These are phyloP conservation scores for Cydia fagiglandana DNA, from an alignment of 1,140 invertebrate genomes.

Conservation along the genomic window DNA sequence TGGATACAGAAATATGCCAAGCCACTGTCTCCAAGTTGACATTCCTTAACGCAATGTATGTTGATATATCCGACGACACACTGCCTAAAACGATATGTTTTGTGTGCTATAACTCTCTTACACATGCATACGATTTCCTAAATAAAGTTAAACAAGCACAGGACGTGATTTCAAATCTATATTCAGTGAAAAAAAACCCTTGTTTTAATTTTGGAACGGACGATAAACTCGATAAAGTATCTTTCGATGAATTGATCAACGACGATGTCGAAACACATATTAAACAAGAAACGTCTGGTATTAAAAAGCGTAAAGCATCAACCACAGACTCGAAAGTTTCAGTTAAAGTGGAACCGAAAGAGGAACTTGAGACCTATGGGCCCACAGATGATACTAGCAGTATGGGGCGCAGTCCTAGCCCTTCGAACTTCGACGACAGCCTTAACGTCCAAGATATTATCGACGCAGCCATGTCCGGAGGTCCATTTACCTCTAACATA, in stretches of 20 bases:
- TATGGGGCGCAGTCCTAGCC: not conserved
- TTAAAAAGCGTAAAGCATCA: not conserved
- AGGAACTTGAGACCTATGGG: conserved; percentile 40
- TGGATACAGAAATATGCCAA: conserved; percentile 47
- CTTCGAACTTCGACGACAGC: conserved; percentile 38
- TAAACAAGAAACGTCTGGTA: conserved; percentile 38
- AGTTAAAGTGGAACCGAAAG: conserved; percentile 59
- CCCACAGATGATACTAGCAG: not conserved
- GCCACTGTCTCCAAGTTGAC: conserved; percentile 54
- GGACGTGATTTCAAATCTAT: conserved; percentile 46
- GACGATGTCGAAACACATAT: conserved; percentile 34
- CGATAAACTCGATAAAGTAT: conserved; percentile 44
- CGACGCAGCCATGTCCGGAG: conserved; percentile 52
- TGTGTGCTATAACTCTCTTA: conserved; percentile 56
- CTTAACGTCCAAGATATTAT: conserved; percentile 58
- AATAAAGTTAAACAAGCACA: conserved; percentile 57
- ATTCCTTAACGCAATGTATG: conserved; percentile 57
- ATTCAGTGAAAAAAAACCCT: conserved; percentile 35
- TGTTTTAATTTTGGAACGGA: conserved; percentile 47
- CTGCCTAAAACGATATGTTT: conserved; percentile 67
- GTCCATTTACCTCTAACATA: conserved; percentile 41
- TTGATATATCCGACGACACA: conserved; percentile 51
- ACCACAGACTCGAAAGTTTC: conserved; percentile 6
- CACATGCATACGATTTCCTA: conserved; percentile 62
- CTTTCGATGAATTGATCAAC: conserved; percentile 49